Base-by-base conservation (phyloP, 2,113 vertebrate species). In the Scortum barcoo region DNA sequence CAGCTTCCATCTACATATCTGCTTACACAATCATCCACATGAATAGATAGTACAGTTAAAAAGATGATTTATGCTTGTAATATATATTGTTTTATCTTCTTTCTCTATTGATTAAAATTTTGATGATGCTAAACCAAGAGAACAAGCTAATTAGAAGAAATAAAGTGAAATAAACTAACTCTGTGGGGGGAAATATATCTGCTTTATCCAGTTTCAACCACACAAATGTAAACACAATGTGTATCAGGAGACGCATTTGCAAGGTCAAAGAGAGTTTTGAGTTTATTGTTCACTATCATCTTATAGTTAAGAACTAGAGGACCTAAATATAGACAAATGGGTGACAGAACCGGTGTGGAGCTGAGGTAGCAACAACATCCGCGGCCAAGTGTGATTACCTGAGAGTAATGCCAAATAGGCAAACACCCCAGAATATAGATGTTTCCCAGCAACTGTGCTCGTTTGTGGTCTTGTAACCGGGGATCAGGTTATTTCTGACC, bases 361-460 rank as follows among this genome's bases (percentile, higher is more conserved):
- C 10, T 69, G 38, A 74, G 60, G 40, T 33, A 65, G 53, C 58
- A 70, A 7, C 51, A 76, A 36, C 17, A 40, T 67, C 42, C 9
- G 63, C 10, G 3, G 36, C 65, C 36, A 61, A 67, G 54, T 62
- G 63, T 74, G 71, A 83, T 71, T 75, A 66, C 61, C 65, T 75
- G 33, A 75, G 60, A 63, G 30, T 73, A 44, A 44, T 72, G 53
- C 51, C 36, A 67, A 65, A 71, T 30, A 61, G 65, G 62, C 65
- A 71, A 28, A 54, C 51, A 51, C 36, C 51, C 19, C n/a, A 44
- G 36, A 70, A 83, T 80, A 58, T 38, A 40, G 11, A 74, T 46
- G 5, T 24, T 78, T 42, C 42, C 42, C 42, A 38, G 53, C 11
- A 72, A 38, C 46, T n/a, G 20, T 81, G 61, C 40, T 40, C 54